A percentile compares a stretch with the other conserved stretches of the same genome.
phyloP scores from a whole-genome alignment of 2,888 invertebrate genomes.

The Conistra vaccinii region DNA sequence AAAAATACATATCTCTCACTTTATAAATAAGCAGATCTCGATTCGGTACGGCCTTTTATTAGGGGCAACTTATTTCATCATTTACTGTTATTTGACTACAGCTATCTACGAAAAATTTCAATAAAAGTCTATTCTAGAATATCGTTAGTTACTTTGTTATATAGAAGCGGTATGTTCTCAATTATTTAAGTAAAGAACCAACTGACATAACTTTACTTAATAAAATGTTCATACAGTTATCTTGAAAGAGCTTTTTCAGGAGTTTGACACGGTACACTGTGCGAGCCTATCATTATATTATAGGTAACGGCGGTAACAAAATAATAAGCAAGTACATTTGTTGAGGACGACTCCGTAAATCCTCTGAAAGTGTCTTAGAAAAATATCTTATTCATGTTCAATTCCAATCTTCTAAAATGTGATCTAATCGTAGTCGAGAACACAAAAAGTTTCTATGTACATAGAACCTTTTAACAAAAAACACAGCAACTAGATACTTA shows the following conservation, averaged over 20 bases:
- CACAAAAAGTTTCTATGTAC: neutral
- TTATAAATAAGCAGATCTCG: neutral
- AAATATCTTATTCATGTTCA: neutral
- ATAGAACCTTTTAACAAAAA: too few relatives aligned
- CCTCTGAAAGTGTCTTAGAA: neutral
- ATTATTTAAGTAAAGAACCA: neutral
- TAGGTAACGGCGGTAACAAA: neutral
- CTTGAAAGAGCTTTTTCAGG: neutral
- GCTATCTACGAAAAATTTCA: neutral
- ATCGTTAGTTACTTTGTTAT: neutral
- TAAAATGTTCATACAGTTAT: neutral
- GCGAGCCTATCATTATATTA: neutral
- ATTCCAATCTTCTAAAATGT: neutral
- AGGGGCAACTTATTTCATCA: neutral
- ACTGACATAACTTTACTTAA: neutral
- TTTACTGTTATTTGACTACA: neutral
- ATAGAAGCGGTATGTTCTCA: too few relatives aligned
- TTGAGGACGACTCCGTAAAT: neutral
- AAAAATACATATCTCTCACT: conserved; percentile 36
- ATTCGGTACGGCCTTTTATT: neutral
- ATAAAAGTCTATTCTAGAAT: neutral
- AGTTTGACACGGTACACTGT: neutral
- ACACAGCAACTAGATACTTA: neutral
- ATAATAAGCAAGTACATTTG: neutral
- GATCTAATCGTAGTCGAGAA: neutral